These are phyloP conservation scores for Cephus cinctus DNA, from an alignment of 1,140 invertebrate species.

Conservation along the genomic window DNA sequence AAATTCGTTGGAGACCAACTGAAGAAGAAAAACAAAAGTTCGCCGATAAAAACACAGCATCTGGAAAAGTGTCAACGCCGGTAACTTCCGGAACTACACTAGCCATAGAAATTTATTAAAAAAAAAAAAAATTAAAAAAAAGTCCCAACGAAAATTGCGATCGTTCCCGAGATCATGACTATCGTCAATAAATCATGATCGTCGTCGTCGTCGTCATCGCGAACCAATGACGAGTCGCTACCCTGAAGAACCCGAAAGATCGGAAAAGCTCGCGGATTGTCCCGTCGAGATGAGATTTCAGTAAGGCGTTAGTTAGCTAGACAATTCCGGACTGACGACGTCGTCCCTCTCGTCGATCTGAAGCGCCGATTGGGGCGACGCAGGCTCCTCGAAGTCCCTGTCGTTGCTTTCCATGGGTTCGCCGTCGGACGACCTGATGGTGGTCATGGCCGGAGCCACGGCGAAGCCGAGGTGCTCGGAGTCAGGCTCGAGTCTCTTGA, in stretches of 20 bases:
- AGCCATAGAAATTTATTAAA: too few species aligned
- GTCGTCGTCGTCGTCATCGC: background rate
- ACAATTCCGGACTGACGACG: slow-evolving; percentile 20
- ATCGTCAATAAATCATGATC: background rate
- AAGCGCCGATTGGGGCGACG: background rate
- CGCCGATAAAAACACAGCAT: too few species aligned
- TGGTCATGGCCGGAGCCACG: background rate
- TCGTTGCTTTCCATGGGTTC: slow-evolving; percentile 11
- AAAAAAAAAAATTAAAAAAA: background rate
- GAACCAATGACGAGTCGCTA: too few species aligned
- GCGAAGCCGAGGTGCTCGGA: slow-evolving; percentile 7
- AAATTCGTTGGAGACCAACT: too few species aligned
- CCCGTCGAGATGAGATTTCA: too few species aligned
- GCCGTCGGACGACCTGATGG: slow-evolving; percentile 2
- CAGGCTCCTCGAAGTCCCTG: slow-evolving; percentile 11
- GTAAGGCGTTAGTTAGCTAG: slow-evolving; percentile 26
- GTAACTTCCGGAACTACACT: too few species aligned
- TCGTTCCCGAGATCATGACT: background rate
- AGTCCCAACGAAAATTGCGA: background rate
- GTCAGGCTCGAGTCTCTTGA: slow-evolving; percentile 9
- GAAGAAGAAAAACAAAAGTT: too few species aligned
- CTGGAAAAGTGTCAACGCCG: too few species aligned
- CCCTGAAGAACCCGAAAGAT: too few species aligned
- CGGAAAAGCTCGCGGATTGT: too few species aligned
- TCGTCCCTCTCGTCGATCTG: slow-evolving; percentile 20